These are phyloP conservation scores for Cyclophora albipunctata DNA, from an alignment of 2,888 invertebrate species.

Conservation along the genomic window DNA sequence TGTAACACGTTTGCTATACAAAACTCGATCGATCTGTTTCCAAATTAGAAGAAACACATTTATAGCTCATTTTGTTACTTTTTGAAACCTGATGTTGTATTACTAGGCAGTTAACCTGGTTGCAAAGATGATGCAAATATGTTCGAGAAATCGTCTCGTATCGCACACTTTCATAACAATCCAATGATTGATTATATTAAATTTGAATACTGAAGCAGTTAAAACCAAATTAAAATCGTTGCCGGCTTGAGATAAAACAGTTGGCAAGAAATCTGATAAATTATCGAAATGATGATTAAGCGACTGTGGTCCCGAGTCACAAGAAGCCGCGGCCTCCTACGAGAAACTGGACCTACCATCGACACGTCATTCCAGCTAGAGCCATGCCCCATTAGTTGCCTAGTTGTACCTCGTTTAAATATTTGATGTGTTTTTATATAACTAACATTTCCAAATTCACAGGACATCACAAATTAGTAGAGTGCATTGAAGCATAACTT, in stretches of 20 bases:
- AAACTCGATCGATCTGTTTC: conserved; percentile 13
- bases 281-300: conserved; percentile 64
- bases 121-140: conserved; percentile 64
- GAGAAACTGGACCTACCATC: too few relatives aligned
- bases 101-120: conserved; percentile 45
- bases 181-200: conserved; percentile 70
- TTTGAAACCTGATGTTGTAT: conserved; percentile 18
- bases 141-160: conserved; percentile 64
- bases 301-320: conserved; percentile 46
- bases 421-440: too few relatives aligned
- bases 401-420: too few relatives aligned
- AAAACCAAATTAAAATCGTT: conserved; percentile 70
- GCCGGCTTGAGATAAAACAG: conserved; percentile 65
- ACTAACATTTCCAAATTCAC: conserved; percentile 22
- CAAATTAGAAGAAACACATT: conserved; percentile 4
- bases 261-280: conserved; percentile 60
- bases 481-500: conserved; percentile 51
- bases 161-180: conserved; percentile 72
- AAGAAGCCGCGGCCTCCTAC: conserved; percentile 19
- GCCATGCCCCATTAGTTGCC: too few relatives aligned
- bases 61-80: conserved; percentile 17
- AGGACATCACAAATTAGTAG: conserved; percentile 69
- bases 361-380: too few relatives aligned
- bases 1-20: conserved; percentile 8
- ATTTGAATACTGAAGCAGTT: conserved; percentile 69